Percentiles rank a stretch among this genome's conserved stretches.
These are phyloP conservation scores for Sandelia bainsii DNA, from an alignment of 2,797 vertebrate genomes.

Conservation along the genomic window DNA sequence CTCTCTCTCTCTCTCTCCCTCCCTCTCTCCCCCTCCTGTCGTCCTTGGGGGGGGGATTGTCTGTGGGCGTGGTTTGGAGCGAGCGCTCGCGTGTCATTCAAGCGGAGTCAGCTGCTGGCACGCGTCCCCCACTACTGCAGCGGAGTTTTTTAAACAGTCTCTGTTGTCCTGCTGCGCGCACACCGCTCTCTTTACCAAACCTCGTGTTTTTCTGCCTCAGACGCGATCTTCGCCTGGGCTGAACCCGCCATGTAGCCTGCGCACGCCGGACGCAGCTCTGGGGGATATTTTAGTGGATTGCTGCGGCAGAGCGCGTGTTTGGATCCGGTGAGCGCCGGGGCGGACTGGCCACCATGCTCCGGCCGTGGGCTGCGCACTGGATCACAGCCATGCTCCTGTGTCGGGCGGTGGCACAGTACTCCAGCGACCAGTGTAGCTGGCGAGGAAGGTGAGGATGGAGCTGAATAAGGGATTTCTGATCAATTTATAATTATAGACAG, in stretches of 20 bases:
- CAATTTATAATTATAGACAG: too few species aligned
- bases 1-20: too few species aligned
- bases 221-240: slow-evolving; percentile 12
- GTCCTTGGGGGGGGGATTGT: background rate
- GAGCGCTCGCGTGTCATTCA: slow-evolving; percentile 72
- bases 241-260: slow-evolving; percentile 59
- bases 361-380: slow-evolving; percentile 69
- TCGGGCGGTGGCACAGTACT: slow-evolving; percentile 87
- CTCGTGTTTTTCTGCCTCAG: background rate
- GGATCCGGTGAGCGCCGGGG: slow-evolving; percentile 40
- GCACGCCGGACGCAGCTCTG: background rate
- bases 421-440: slow-evolving; percentile 95
- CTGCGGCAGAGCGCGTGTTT: slow-evolving; percentile 18
- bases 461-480: background rate
- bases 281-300: slow-evolving; percentile 5
- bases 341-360: slow-evolving; percentile 66
- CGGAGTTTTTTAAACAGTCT: slow-evolving; percentile 7
- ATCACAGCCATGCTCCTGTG: slow-evolving; percentile 80
- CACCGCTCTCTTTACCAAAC: background rate
- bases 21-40: background rate
- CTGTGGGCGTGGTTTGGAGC: slow-evolving; percentile 65
- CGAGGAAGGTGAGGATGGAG: slow-evolving; percentile 88
- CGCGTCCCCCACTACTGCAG: slow-evolving; percentile 57
- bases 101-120: slow-evolving; percentile 72
- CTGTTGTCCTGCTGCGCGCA: slow-evolving; percentile 21